These are phyloP conservation scores for Steromphala cineraria DNA, from an alignment of 2,888 invertebrate species.

Conservation along the genomic window DNA sequence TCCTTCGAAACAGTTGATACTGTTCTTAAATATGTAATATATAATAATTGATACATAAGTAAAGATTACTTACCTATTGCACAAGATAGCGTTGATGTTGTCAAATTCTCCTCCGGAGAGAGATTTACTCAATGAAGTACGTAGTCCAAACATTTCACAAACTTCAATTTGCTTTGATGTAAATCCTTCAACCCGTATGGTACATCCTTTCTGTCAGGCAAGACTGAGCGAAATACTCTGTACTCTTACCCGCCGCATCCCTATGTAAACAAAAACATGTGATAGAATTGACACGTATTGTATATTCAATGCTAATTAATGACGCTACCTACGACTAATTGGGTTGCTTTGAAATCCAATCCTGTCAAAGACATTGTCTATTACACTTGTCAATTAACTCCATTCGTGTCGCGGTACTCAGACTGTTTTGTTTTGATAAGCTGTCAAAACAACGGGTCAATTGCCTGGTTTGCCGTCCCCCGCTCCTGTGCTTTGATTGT, in stretches of 20 bases:
- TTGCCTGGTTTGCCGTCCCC: not conserved
- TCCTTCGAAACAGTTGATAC: no score
- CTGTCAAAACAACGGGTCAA: constrained; percentile 8
- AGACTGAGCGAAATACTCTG: not conserved
- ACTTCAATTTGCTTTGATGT: no score
- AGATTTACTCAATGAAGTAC: constrained; percentile 8
- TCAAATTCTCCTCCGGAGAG: constrained; percentile 20
- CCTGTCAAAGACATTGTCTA: not conserved
- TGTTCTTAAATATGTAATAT: no score
- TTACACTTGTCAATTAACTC: not conserved
- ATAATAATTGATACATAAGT: no score
- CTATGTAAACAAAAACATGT: not conserved
- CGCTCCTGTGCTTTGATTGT: not conserved
- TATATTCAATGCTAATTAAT: not conserved
- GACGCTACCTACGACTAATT: not conserved
- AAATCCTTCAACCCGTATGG: no score
- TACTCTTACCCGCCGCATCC: not conserved
- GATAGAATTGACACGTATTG: not conserved
- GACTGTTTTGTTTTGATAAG: not conserved
- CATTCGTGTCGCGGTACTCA: not conserved
- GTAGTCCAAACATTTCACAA: constrained; percentile 22
- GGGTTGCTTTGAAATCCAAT: not conserved
- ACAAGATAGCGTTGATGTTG: constrained; percentile 21
- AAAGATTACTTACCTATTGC: constrained; percentile 22
- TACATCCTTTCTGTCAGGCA: no score